Percentiles rank a stretch among this genome's conserved stretches.
Conservation (phyloP, 1,140 invertebrate genomes). For the Homarus americanus region DNA sequence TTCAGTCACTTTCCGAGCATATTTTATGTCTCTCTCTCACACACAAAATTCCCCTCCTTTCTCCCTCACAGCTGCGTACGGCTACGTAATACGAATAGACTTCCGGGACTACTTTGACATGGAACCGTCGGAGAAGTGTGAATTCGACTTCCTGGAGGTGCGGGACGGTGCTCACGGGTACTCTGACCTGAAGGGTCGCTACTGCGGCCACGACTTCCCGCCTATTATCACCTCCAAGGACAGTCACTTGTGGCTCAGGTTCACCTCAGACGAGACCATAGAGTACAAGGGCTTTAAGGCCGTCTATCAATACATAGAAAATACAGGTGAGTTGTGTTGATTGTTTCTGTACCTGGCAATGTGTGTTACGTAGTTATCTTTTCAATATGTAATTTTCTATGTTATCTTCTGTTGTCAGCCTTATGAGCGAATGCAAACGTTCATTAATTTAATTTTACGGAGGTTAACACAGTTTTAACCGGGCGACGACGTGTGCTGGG, state of each 20-base stretch:
- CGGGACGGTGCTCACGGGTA: constrained; percentile 91
- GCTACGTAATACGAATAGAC: constrained; percentile 87
- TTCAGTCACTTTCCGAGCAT: too few species aligned
- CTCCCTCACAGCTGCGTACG: constrained; percentile 76
- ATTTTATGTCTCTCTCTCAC: too few species aligned
- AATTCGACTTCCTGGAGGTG: constrained; percentile 86
- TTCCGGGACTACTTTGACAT: constrained; percentile 90
- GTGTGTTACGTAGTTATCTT: too few species aligned
- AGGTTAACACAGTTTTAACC: too few species aligned
- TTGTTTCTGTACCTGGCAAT: not conserved
- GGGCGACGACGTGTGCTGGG: too few species aligned
- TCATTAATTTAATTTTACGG: too few species aligned
- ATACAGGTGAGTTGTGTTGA: constrained; percentile 75
- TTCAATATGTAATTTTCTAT: too few species aligned
- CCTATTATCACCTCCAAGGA: constrained; percentile 87
- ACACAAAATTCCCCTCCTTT: not conserved
- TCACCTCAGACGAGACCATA: constrained; percentile 90
- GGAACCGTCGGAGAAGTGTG: constrained; percentile 86
- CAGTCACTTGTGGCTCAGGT: constrained; percentile 89
- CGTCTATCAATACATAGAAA: constrained; percentile 84
- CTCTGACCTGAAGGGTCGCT: constrained; percentile 84
- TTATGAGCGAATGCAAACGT: too few species aligned
- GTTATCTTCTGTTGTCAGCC: too few species aligned
- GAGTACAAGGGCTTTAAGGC: constrained; percentile 90
- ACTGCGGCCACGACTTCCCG: constrained; percentile 88